Evolutionary conservation across 2,113 vertebrate genomes (phyloP).

Genomic region (Telmatochromis sp.): DNA sequence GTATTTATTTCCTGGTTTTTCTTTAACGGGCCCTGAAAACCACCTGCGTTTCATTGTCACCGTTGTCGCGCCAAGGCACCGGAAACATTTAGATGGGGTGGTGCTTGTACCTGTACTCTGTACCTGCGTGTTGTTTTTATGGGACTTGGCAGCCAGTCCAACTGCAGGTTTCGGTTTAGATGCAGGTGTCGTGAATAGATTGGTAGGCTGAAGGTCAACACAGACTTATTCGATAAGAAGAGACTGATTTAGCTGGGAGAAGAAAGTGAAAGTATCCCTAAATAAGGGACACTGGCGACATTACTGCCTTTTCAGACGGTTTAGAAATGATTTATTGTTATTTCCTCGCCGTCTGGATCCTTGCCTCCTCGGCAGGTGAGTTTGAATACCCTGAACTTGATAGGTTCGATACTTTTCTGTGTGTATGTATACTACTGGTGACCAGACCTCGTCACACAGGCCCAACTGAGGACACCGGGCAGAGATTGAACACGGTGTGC

Average conservation of each 20-base stretch:
- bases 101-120: accelerated
- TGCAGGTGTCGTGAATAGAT: accelerated
- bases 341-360: background rate
- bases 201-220: accelerated
- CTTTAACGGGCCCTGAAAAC: background rate
- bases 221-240: accelerated
- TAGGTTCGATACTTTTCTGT: accelerated
- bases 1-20: accelerated
- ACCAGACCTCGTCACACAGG: accelerated
- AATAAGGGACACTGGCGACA: too few species aligned
- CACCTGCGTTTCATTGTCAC: background rate
- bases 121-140: background rate
- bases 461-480: accelerated
- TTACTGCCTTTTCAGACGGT: background rate
- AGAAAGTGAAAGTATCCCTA: background rate
- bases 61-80: accelerated
- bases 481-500: background rate
- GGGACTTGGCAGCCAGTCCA: background rate
- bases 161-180: background rate
- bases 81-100: background rate
- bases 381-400: background rate
- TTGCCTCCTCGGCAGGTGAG: background rate
- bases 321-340: background rate
- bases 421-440: too few species aligned
- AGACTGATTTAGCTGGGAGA: accelerated